phyloP scores from a whole-genome alignment of 2,113 vertebrate species.

The Ceyx margarethae region DNA sequence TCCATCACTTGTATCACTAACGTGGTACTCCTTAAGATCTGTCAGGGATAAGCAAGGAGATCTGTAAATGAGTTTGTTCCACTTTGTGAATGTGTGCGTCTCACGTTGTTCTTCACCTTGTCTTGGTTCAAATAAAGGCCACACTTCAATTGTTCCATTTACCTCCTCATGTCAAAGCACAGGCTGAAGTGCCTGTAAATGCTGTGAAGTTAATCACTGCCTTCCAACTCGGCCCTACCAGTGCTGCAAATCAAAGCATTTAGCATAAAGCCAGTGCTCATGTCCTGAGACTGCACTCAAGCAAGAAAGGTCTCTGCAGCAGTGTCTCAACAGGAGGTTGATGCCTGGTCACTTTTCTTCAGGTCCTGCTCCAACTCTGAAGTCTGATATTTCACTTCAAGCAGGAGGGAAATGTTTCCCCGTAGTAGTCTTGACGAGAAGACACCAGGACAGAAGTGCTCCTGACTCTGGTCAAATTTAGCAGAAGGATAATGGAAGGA shows the following conservation, averaged over 20 bases:
- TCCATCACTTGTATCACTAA: not conserved
- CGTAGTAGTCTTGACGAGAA: not conserved
- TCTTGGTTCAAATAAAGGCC: not conserved
- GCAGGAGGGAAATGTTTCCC: not conserved
- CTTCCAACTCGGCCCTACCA: not conserved
- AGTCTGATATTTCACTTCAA: not conserved
- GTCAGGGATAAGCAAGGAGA: not conserved
- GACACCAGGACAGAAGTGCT: not conserved
- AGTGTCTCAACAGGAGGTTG: not conserved
- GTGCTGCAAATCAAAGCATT: not conserved
- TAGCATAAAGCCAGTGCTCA: not conserved
- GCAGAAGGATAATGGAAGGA: not conserved
- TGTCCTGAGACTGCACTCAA: not conserved
- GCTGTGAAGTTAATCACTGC: not conserved
- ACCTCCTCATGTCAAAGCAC: not conserved
- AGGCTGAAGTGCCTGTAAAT: not conserved
- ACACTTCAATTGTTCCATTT: not conserved
- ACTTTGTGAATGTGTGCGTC: fast-evolving
- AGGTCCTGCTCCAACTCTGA: not conserved
- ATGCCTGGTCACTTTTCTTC: not conserved
- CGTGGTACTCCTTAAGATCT: not conserved
- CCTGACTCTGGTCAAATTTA: not conserved
- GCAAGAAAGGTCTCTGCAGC: not conserved
- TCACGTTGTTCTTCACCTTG: not conserved
- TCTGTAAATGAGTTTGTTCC: not conserved